Base-by-base conservation (phyloP, 1,140 invertebrate species). In the Drosophila truncata region DNA sequence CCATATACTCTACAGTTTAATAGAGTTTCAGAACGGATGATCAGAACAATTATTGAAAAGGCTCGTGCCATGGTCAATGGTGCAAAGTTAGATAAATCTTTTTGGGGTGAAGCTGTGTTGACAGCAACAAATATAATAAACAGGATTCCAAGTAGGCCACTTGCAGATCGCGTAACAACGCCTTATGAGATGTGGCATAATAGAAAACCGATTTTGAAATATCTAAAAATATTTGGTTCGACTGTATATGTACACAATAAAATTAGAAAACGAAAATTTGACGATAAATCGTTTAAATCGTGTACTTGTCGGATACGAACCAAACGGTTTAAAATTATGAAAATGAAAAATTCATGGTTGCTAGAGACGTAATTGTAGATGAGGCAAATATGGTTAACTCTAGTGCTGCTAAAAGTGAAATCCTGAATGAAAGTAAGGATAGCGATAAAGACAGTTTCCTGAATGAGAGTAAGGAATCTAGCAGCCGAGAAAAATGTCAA, bases 261-360 rank as follows among this genome's bases (percentile, higher is more conserved):
- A 41, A 18, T 18, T 4, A 41, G 39, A 41, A 41, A 41, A 9
- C n/a, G 39, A 64, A 42, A 63, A 63, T 20, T 54, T 37, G 39
- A 18, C n/a, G 18, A 29, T 55, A 55, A 42, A 25, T 3, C 25
- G 55, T 55, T 31, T 31, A 31, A 31, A 31, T 0, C 29, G 10
- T 31, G 10, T 31, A 31, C 29, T 54, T 13, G 49, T 54, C 16
- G 29, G 47, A 3, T 70, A 64, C 33, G 49, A 64, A 42, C 49
- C 47, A 50, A 50, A 64, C n/a, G 39, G 61, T 42, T 54, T 23
- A 7, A 64, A 64, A 42, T 25, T 54, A 52, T 64, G 49, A 62
- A 67, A 37, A 33, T 35, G 29, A 31, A 31, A 31, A 31, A 9
- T 9, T 31, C 10, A 31, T 31, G 8, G 10, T 31, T 31, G 29